Base-by-base conservation (phyloP, 1,140 invertebrate species). In the Ericerus pela region DNA sequence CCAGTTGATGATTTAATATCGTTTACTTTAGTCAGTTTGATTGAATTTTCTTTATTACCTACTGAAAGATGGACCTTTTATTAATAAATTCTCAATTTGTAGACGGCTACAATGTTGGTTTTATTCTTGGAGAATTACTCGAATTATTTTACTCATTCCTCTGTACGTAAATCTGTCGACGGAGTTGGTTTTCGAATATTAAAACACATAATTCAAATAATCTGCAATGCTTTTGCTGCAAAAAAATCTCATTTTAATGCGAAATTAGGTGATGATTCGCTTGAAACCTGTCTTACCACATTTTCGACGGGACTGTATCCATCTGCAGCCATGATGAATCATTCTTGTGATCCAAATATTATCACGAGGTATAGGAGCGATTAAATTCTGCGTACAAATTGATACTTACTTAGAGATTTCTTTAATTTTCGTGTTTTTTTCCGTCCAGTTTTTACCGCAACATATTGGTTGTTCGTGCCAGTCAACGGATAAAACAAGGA, bases 261-360 rank as follows among this genome's bases (percentile, higher is more conserved):
- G 54, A 52, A 54, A 33, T 14, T 65, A 54, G 67, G 68, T 57
- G 60, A 57, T 54, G 75, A 84, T 64, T 73, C 76, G n/a, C 12
- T 24, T 27, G 53, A 33, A 11, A 16, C 29, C 5, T 24, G 22
- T 4, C 53, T 36, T 18, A 24, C 37, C 20, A 74, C 81, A 33
- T 70, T 87, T 31, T 86, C 83, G 10, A 85, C 84, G 28, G 89
- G 83, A 0, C 85, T 92, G 64, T 93, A 87, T 71, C 85, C 86
- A 0, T 82, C 84, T 14, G 81, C 83, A 6, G 85, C 84, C 64
- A 81, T 91, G 72, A 83, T 92, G 80, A 93, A 93, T 69, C 89
- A 93, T 72, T 87, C 86, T 11, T 93, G 89, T 68, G 78, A 85
- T 67, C 80, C 88, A 6, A 85, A 82, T 65, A 82, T 90, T 55